Conservation (phyloP, 2,888 invertebrate species). For the Hipparchia sbordonii region DNA sequence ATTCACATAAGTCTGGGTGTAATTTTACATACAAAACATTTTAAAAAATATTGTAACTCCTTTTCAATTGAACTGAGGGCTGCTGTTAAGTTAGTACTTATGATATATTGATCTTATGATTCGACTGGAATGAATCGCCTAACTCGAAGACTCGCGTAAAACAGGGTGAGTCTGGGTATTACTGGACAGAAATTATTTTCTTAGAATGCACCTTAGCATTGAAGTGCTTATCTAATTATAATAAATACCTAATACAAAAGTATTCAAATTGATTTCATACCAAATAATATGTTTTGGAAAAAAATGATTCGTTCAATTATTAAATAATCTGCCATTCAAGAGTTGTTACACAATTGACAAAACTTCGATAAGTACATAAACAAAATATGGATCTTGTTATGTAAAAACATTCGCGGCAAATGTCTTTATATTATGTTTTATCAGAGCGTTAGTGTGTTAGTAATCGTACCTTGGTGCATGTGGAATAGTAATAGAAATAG, state of each 20-base stretch:
- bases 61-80: too few species aligned
- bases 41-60: too few species aligned
- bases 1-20: too few species aligned
- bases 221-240: not conserved
- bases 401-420: slow-evolving; percentile 22
- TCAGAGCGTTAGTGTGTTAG: not conserved
- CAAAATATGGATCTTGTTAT: slow-evolving; percentile 31
- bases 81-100: too few species aligned
- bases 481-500: slow-evolving; percentile 94
- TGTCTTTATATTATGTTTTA: not conserved
- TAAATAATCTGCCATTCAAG: not conserved
- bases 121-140: too few species aligned
- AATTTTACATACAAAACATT: too few species aligned
- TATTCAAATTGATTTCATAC: not conserved
- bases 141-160: too few species aligned
- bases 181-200: not conserved
- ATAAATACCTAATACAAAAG: not conserved
- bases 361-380: slow-evolving; percentile 28
- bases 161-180: too few species aligned
- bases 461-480: slow-evolving; percentile 89
- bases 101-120: too few species aligned
- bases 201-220: not conserved
- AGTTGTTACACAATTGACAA: slow-evolving; percentile 36
- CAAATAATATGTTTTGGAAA: not conserved
- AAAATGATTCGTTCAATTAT: not conserved